Evolutionary conservation across 2,888 invertebrate genomes (phyloP).

Genomic region (Acanthosepion pharaonis): DNA sequence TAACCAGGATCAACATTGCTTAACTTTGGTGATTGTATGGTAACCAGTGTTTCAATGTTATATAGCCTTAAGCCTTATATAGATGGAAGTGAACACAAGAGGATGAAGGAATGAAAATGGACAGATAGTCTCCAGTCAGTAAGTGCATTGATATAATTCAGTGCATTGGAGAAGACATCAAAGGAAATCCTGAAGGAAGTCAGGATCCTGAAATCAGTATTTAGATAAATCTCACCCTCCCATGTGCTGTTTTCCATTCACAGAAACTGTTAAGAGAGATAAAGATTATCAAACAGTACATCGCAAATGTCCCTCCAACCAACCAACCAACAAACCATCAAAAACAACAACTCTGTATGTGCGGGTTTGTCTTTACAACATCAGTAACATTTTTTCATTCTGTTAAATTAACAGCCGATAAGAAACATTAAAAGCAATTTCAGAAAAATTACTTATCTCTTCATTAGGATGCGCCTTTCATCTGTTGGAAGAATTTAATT

Average conservation of each 20-base stretch:
- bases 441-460: no score
- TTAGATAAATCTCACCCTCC: background rate
- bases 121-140: background rate
- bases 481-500: no score
- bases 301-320: no score
- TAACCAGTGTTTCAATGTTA: no score
- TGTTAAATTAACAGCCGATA: no score
- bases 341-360: background rate
- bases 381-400: background rate
- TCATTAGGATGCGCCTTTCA: no score
- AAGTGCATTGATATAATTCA: background rate
- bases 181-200: background rate
- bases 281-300: background rate
- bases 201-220: background rate
- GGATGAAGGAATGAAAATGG: background rate
- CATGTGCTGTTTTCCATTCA: background rate
- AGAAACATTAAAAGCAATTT: no score
- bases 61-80: no score
- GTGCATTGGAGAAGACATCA: background rate
- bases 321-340: background rate
- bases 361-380: background rate
- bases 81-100: background rate
- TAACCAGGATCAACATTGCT: no score
- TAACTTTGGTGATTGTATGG: no score
- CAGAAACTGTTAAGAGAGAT: background rate